phyloP scores from a whole-genome alignment of 2,888 invertebrate genomes.

The Lepidonotus clava region DNA sequence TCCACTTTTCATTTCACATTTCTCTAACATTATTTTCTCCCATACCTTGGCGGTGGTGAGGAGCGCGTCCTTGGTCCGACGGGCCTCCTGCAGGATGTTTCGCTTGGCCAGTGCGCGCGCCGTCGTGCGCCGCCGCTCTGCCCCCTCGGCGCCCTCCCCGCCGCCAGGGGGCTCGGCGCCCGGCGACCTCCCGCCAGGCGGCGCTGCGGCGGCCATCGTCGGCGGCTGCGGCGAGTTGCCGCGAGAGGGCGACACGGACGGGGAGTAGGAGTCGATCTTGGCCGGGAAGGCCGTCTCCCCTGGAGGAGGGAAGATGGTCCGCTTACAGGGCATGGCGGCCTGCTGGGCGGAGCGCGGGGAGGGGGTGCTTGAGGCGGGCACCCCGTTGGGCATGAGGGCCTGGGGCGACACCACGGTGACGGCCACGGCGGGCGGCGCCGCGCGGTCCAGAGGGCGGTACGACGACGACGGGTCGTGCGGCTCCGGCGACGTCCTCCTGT shows the following conservation, averaged over 20 bases:
- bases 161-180: background rate
- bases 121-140: background rate
- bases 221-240: background rate
- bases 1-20: too few relatives aligned
- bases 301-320: constrained; percentile 42
- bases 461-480: background rate
- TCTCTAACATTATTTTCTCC: too few relatives aligned
- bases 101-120: constrained; percentile 12
- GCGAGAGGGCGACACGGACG: background rate
- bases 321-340: constrained; percentile 23
- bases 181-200: background rate
- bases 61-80: background rate
- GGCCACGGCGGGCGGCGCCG: constrained; percentile 4
- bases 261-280: constrained; percentile 6
- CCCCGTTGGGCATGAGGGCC: constrained; percentile 5
- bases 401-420: background rate
- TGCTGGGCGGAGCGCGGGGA: background rate
- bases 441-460: constrained; percentile 27
- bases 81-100: background rate
- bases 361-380: background rate
- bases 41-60: background rate
- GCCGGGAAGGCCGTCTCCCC: background rate
- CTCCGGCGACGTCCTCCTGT: constrained; percentile 8
- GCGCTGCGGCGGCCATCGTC: background rate
- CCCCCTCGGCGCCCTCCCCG: background rate